Conservation (phyloP, 2,888 invertebrate genomes). For the Dusona sp. region DNA sequence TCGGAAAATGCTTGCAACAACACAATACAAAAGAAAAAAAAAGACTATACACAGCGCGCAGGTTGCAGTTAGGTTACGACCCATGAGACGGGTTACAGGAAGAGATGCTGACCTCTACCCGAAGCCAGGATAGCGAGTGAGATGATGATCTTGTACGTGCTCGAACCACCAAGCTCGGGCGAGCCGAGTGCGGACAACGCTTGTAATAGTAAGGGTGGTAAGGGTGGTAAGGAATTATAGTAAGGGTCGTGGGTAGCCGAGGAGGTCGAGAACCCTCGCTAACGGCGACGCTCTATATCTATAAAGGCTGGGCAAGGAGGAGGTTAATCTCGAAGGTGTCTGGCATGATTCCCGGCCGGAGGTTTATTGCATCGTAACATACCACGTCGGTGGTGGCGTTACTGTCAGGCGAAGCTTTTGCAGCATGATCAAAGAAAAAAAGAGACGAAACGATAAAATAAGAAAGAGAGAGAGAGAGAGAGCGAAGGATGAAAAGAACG, state of each 20-base stretch:
- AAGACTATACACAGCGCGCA: neutral
- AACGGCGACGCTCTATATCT: constrained; percentile 16
- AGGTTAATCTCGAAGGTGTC: constrained; percentile 81
- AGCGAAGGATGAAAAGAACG: constrained; percentile 16
- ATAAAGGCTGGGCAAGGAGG: constrained; percentile 42
- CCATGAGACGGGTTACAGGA: neutral
- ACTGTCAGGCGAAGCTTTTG: constrained; percentile 49
- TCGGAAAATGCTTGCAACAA: neutral
- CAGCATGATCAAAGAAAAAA: constrained; percentile 30
- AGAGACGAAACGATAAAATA: constrained; percentile 7
- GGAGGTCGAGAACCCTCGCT: constrained; percentile 63
- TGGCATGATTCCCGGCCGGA: constrained; percentile 78
- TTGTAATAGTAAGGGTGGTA: constrained; percentile 47
- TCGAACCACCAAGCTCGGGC: constrained; percentile 35
- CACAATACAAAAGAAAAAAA: neutral
- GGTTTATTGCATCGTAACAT: constrained; percentile 81
- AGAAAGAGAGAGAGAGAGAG: constrained; percentile 12
- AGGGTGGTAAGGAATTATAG: constrained; percentile 48
- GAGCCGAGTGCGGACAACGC: constrained; percentile 43
- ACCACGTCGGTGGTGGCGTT: constrained; percentile 68
- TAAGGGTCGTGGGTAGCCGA: constrained; percentile 56
- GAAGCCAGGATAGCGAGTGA: constrained; percentile 27
- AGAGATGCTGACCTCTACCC: constrained; percentile 50
- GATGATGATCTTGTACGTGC: constrained; percentile 65
- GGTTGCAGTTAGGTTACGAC: constrained; percentile 33